Base-by-base conservation (phyloP, 2,797 vertebrate species). In the Phrynocephalus forsythii region DNA sequence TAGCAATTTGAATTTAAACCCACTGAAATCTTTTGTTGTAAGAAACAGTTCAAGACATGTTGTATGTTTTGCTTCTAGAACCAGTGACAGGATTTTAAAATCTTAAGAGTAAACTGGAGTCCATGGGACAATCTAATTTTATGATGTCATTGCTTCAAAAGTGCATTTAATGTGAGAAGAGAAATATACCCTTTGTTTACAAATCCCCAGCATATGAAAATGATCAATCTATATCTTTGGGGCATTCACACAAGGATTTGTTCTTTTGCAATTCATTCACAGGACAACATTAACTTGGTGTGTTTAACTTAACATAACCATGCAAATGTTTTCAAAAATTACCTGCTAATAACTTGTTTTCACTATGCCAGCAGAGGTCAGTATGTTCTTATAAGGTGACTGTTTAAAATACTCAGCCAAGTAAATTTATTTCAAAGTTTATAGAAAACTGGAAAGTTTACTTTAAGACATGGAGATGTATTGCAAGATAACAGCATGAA, bases 291-390 rank as follows among this genome's bases (percentile, higher is more conserved):
- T 90, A 20, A 63, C 87, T 86, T 91, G 20, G 79, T 73, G 3
- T 15, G 60, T 50, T 56, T 26, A 7, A 4, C 26, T 3, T 28
- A 7, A n/a, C 52, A 68, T 15, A 28, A 0, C 1, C 63, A 86
- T 60, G 73, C 6, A 52, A 78, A 66, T 28, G 89, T 83, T 8
- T 20, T 26, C 60, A 83, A 66, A 82, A 91, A 83, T 67, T 73
- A 67, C 66, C 82, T 28, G 71, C 87, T 82, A 67, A 90, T 92
- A 90, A 60, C 87, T 85, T 52, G 2, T 91, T 94, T 94, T 11
- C 75, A 89, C 79, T 88, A 93, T 92, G 92, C 97, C 96, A 97
- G 96, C 95, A 97, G 97, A 94, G 96, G 97, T 97, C 97, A 97
- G 92, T 96, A 67, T 96, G 90, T 83, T 95, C 94, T 96, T 96